phyloP scores from a whole-genome alignment of 2,113 vertebrate genomes.

The Lepisosteus oculatus region DNA sequence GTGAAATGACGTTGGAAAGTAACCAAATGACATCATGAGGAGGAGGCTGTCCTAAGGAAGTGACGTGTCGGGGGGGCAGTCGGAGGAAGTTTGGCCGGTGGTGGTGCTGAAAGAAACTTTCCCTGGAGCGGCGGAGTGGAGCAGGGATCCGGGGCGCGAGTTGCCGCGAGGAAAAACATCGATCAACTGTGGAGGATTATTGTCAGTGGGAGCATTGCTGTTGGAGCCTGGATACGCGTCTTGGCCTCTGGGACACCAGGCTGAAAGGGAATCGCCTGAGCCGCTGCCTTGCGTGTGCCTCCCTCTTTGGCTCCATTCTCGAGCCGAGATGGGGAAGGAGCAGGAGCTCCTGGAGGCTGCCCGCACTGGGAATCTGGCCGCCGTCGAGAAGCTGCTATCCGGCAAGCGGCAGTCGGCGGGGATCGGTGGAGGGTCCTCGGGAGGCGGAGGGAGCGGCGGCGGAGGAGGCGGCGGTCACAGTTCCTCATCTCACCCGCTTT shows the following conservation, averaged over 20 bases:
- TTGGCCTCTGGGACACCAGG: slow-evolving; percentile 26
- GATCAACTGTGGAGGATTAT: slow-evolving; percentile 36
- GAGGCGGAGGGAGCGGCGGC: slow-evolving; percentile 57
- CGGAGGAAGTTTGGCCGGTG: slow-evolving; percentile 70
- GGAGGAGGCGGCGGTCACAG: slow-evolving; percentile 53
- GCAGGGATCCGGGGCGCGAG: slow-evolving; percentile 19
- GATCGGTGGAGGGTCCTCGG: slow-evolving; percentile 59
- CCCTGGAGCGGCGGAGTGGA: slow-evolving; percentile 42
- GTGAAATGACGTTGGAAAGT: slow-evolving; percentile 12
- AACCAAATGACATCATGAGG: slow-evolving; percentile 22
- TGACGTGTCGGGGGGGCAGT: slow-evolving; percentile 56
- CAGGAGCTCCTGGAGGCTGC: slow-evolving; percentile 95
- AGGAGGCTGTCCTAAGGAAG: slow-evolving; percentile 62
- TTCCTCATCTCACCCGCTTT: slow-evolving; percentile 78
- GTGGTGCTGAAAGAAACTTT: slow-evolving; percentile 59
- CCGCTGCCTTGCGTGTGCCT: slow-evolving; percentile 29
- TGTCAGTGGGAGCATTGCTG: slow-evolving; percentile 21
- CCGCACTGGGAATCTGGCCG: slow-evolving; percentile 88
- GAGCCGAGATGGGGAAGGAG: slow-evolving; percentile 87
- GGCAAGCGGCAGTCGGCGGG: slow-evolving; percentile 83
- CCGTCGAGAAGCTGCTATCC: slow-evolving; percentile 90
- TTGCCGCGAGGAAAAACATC: slow-evolving; percentile 24
- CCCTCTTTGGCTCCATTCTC: slow-evolving; percentile 26
- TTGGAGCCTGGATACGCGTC: slow-evolving; percentile 38
- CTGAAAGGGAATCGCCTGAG: slow-evolving; percentile 37